Evolutionary conservation across 2,113 vertebrate species (phyloP).

Genomic region (Vanacampus margaritifer): DNA sequence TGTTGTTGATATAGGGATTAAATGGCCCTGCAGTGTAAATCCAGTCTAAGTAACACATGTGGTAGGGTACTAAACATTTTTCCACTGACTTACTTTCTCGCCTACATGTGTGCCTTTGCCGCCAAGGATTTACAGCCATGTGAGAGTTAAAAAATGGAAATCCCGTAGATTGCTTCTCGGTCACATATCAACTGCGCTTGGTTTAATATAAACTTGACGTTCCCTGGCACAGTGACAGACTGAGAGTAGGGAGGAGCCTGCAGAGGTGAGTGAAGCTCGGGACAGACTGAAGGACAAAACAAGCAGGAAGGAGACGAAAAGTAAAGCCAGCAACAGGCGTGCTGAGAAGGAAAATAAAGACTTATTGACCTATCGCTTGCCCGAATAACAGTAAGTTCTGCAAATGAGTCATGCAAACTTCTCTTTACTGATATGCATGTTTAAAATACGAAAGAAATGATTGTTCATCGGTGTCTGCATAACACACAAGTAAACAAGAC

Average conservation of each 20-base stretch:
- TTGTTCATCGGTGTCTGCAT: background rate
- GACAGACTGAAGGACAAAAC: slow-evolving; percentile 74
- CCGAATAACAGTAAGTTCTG: slow-evolving; percentile 42
- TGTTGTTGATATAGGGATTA: too few species aligned
- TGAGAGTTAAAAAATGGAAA: background rate
- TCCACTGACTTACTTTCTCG: background rate
- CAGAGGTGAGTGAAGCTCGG: slow-evolving; percentile 38
- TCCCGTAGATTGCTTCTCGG: background rate
- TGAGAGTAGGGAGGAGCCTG: slow-evolving; percentile 62
- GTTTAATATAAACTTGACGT: slow-evolving; percentile 72
- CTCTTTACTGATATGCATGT: background rate
- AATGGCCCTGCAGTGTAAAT: background rate
- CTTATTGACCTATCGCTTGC: background rate
- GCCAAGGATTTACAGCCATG: background rate
- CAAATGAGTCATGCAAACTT: background rate
- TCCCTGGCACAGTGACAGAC: slow-evolving; percentile 59
- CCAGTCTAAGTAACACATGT: background rate
- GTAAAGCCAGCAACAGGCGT: background rate
- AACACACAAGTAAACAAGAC: background rate
- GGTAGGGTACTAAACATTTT: background rate
- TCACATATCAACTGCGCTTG: slow-evolving; percentile 37
- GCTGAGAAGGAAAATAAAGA: slow-evolving; percentile 3
- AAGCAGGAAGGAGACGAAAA: slow-evolving; percentile 35
- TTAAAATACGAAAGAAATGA: background rate
- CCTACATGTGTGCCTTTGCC: background rate